phyloP scores from a whole-genome alignment of 2,888 invertebrate species.

The Agelastica alni region DNA sequence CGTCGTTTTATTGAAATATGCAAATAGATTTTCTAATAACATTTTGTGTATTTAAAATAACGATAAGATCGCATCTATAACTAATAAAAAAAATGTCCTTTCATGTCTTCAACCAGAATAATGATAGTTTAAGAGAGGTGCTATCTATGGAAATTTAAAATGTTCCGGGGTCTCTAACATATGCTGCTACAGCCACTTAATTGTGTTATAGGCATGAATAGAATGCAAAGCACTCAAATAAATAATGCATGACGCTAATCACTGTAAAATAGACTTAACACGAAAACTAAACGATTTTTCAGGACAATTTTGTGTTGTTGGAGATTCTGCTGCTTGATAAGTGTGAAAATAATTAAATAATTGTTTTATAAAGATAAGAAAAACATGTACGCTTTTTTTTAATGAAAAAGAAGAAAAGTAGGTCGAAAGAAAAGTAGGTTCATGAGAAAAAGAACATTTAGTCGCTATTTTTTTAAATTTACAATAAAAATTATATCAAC shows the following conservation, averaged over 20 bases:
- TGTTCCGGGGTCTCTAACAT: slow-evolving; percentile 24
- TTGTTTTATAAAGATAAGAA: background rate
- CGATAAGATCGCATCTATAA: no score
- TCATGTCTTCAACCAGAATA: slow-evolving; percentile 11
- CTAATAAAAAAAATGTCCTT: slow-evolving; percentile 14
- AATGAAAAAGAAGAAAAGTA: no score
- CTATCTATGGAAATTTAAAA: slow-evolving; percentile 24
- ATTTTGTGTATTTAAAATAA: no score
- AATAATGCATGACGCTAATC: slow-evolving; percentile 24
- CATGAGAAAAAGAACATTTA: no score
- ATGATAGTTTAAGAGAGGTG: slow-evolving; percentile 20
- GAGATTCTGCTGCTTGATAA: background rate
- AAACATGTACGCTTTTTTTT: background rate
- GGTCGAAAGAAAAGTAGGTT: no score
- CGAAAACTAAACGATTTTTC: slow-evolving; percentile 15
- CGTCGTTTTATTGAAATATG: no score
- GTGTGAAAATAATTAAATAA: background rate
- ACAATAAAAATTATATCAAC: no score
- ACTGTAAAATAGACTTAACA: slow-evolving; percentile 24
- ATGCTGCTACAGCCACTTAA: slow-evolving; percentile 25
- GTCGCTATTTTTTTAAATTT: no score
- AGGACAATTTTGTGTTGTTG: slow-evolving; percentile 3
- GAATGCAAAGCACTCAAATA: slow-evolving; percentile 23
- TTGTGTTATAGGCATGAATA: slow-evolving; percentile 24
- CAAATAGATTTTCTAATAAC: no score